Conservation (phyloP, 92 coral and sea anemone species). For the Isaurus tuberculatus region DNA sequence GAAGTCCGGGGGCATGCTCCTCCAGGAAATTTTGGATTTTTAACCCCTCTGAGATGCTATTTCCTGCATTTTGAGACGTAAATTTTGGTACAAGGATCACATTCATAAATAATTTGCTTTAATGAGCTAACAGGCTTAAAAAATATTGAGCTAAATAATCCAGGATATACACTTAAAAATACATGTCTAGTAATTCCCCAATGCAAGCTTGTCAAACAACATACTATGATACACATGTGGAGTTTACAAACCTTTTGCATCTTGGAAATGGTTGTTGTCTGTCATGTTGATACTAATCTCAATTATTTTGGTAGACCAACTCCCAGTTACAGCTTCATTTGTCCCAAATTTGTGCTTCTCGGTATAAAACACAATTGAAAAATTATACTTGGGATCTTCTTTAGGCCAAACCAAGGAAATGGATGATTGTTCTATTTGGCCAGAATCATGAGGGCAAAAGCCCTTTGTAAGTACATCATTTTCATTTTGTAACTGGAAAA, state of each 20-base stretch:
- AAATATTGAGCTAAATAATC: too few species aligned
- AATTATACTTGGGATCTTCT: slow-evolving; percentile 16
- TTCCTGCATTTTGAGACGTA: too few species aligned
- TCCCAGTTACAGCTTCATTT: not conserved
- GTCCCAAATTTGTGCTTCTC: not conserved
- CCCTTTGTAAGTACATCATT: not conserved
- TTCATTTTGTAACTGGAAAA: not conserved
- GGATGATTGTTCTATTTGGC: not conserved
- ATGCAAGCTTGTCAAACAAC: not conserved
- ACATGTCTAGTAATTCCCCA: not conserved
- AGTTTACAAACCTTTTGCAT: not conserved
- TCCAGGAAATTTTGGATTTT: too few species aligned
- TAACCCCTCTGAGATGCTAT: too few species aligned
- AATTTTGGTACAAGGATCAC: too few species aligned
- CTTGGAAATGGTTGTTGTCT: not conserved
- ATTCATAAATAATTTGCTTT: too few species aligned
- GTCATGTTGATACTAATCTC: not conserved
- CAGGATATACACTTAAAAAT: too few species aligned
- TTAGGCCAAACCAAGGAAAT: slow-evolving; percentile 17
- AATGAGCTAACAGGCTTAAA: too few species aligned
- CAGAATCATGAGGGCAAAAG: not conserved
- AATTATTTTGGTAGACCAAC: not conserved
- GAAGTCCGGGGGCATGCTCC: too few species aligned
- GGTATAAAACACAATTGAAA: slow-evolving; percentile 6
- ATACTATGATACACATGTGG: not conserved